A percentile compares a stretch with the other conserved stretches of the same genome.
These are phyloP conservation scores for Regulus satrapa DNA, from an alignment of 2,113 vertebrate species.

Conservation along the genomic window DNA sequence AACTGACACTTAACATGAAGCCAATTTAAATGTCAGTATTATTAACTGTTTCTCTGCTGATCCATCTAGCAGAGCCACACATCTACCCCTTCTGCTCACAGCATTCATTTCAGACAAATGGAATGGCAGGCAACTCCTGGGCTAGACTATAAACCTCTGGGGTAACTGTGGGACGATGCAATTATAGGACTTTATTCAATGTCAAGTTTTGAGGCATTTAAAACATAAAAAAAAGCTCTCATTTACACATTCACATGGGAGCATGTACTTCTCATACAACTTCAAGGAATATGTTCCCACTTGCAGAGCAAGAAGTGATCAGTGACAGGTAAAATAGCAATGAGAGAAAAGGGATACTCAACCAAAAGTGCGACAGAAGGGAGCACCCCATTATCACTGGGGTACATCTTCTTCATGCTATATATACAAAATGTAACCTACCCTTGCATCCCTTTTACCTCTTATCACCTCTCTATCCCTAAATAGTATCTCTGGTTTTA, in stretches of 20 bases:
- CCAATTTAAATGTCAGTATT: constrained; percentile 46
- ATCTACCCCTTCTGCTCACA: background rate
- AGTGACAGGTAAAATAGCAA: background rate
- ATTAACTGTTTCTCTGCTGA: constrained; percentile 42
- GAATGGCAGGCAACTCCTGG: background rate
- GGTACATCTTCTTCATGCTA: background rate
- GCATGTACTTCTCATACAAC: background rate
- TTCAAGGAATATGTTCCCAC: background rate
- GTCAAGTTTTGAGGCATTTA: background rate
- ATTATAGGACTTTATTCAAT: background rate
- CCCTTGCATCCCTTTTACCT: background rate
- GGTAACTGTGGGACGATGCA: background rate
- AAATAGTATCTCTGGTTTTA: background rate
- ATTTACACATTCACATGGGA: background rate
- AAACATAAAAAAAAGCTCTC: background rate
- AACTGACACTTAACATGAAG: constrained; percentile 46
- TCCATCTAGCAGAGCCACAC: background rate
- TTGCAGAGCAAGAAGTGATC: background rate
- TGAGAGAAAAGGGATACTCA: background rate
- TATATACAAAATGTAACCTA: background rate
- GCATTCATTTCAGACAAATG: background rate
- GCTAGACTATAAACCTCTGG: background rate
- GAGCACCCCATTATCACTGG: background rate
- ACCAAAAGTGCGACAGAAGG: background rate
- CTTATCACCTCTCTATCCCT: background rate